phyloP scores from a whole-genome alignment of 2,888 invertebrate species.

The Tetranychus truncatus region DNA sequence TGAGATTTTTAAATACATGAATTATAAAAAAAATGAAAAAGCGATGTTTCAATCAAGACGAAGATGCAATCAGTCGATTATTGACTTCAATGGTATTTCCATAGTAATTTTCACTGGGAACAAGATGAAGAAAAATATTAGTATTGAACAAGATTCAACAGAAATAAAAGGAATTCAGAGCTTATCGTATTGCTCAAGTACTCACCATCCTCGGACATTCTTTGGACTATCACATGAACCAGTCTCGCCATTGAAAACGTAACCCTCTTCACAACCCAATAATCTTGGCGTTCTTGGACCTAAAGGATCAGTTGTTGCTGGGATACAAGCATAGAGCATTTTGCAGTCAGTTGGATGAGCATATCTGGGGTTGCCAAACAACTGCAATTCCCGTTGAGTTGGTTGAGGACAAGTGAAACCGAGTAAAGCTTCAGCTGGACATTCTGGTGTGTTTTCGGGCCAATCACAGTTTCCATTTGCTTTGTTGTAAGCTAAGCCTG shows the following conservation, averaged over 20 bases:
- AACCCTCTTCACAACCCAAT: conserved; percentile 69
- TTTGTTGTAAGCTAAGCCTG: not conserved
- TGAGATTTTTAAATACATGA: too few species aligned
- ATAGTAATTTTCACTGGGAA: conserved; percentile 7
- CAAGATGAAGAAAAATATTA: not conserved
- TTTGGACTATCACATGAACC: conserved; percentile 69
- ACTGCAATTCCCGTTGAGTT: conserved; percentile 19
- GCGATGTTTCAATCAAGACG: not conserved
- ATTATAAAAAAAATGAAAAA: not conserved
- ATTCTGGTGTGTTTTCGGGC: conserved; percentile 6
- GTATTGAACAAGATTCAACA: not conserved
- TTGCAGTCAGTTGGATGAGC: conserved; percentile 24
- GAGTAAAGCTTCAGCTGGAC: conserved; percentile 7
- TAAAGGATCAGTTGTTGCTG: conserved; percentile 21
- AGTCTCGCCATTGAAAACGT: conserved; percentile 62
- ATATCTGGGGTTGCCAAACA: conserved; percentile 22
- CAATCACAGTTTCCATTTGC: conserved; percentile 8
- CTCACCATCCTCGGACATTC: conserved; percentile 71
- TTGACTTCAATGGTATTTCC: conserved; percentile 2
- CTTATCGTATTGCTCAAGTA: not conserved
- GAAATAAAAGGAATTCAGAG: not conserved
- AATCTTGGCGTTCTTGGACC: conserved; percentile 43
- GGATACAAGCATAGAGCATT: conserved; percentile 25
- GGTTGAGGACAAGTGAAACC: conserved; percentile 22
- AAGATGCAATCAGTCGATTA: not conserved